phyloP scores from a whole-genome alignment of 2,797 vertebrate species.

The Microctenopoma steveboyesi region DNA sequence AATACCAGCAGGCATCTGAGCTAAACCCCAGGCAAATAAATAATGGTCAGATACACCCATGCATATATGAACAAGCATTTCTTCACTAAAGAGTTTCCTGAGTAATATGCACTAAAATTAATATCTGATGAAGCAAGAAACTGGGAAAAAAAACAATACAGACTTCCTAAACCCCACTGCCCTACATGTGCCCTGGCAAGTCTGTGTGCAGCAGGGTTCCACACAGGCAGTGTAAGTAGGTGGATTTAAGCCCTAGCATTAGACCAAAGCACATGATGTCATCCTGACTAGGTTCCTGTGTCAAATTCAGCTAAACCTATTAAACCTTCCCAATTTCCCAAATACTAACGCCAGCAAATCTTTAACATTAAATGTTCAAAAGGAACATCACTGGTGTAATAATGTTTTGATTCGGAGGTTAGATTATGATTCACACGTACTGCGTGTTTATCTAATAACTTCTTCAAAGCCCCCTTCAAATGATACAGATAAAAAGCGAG shows the following conservation, averaged over 20 bases:
- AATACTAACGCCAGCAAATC: not conserved
- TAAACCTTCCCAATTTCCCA: not conserved
- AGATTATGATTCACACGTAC: not conserved
- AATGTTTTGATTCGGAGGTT: not conserved
- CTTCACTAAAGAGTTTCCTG: conserved; percentile 29
- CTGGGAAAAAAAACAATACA: conserved; percentile 42
- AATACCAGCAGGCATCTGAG: conserved; percentile 51
- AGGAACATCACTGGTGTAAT: not conserved
- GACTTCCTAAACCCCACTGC: conserved; percentile 69
- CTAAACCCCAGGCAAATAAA: conserved; percentile 48
- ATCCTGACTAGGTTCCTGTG: conserved; percentile 60
- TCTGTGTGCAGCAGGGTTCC: conserved; percentile 67
- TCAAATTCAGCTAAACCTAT: conserved; percentile 37
- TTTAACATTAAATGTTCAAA: not conserved
- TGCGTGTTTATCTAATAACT: not conserved
- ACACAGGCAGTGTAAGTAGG: conserved; percentile 68
- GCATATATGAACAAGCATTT: conserved; percentile 46
- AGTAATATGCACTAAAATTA: conserved; percentile 3
- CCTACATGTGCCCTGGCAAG: conserved; percentile 72
- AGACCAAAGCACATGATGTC: conserved; percentile 77
- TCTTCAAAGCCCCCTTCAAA: conserved; percentile 19
- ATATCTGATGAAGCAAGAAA: conserved; percentile 18
- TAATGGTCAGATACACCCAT: conserved; percentile 54
- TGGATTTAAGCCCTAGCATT: conserved; percentile 77
- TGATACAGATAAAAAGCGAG: conserved; percentile 49